Evolutionary conservation across 2,797 vertebrate genomes (phyloP).

Genomic region (Emys orbicularis): DNA sequence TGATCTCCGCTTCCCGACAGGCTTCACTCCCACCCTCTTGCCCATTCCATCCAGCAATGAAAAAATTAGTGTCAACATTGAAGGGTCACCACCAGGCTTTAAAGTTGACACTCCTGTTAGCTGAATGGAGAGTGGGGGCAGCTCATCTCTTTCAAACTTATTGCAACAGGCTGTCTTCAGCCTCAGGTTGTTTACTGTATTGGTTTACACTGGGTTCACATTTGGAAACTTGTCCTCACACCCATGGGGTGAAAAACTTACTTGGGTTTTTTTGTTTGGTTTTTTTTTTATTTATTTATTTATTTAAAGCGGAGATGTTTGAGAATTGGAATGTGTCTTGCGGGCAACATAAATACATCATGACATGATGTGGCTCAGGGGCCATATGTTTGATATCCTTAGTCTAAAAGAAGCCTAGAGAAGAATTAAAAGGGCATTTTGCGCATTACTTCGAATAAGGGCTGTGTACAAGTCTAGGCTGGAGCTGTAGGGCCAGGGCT

Average conservation of each 20-base stretch:
- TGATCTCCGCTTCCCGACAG: neutral
- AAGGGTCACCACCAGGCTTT: neutral
- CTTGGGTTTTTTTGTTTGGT: too few relatives aligned
- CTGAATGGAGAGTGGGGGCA: neutral
- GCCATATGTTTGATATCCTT: too few relatives aligned
- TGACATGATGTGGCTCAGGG: too few relatives aligned
- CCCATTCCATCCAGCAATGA: neutral
- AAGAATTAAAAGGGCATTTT: too few relatives aligned
- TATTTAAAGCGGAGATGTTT: neutral
- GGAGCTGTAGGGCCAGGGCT: too few relatives aligned
- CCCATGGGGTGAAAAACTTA: neutral
- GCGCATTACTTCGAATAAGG: too few relatives aligned
- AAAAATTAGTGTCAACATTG: neutral
- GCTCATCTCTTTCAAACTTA: neutral
- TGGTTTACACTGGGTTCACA: neutral
- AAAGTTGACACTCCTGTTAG: neutral
- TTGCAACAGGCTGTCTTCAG: neutral
- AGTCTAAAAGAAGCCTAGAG: too few relatives aligned
- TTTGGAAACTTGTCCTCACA: neutral
- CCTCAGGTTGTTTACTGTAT: neutral
- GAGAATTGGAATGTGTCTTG: neutral
- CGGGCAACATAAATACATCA: too few relatives aligned
- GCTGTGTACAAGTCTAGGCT: too few relatives aligned
- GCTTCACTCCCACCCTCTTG: neutral
- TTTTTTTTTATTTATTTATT: too few relatives aligned